Evolutionary conservation across 2,888 invertebrate species (phyloP), one percentile per base, ranked within the genome.

Genomic region (Vesta saturnalis): DNA sequence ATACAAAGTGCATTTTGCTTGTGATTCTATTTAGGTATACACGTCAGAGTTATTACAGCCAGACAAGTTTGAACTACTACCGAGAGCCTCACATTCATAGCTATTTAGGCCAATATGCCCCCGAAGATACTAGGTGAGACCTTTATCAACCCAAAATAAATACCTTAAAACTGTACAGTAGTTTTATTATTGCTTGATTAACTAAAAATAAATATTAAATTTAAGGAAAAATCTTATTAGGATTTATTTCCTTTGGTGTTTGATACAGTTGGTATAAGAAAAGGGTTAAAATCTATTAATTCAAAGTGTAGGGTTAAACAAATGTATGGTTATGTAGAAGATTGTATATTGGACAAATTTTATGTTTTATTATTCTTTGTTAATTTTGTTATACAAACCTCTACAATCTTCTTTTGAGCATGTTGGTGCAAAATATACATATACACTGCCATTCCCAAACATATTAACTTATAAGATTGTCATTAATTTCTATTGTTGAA

Each of bases 31-130:
- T 75, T 80, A 85, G 85, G 85, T 85, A 83, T 81, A 80, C 83
- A 72, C 79, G 83, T 74, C 84, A 84, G 80, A 82, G 82, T 79
- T 85, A 83, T 84, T 84, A 85, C 80, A 83, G 82, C 76, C 83
- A 83, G 74, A 71, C 81, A 73, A 82, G 81, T 76, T 77, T 79
- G 74, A 80, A 80, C 77, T 83, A 84, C 84, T 77, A 85, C 82
- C 77, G 86, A 85, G 79, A 86, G 82, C 78, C 82, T 79, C 78
- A 83, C 73, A 73, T 74, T 61, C 79, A 80, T 77, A 82, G 81
- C 74, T 75, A 81, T 70, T 81, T 82, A 62, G 80, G 80, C 81
- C 80, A 82, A 81, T 84, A 84, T 73, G 82, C 81, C 77, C 79
- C 82, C 69, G 83, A 84, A 70, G 81, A 80, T 71, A 81, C 83